Percentiles rank a stretch among this genome's conserved stretches.
Evolutionary conservation across 2,888 invertebrate species (phyloP).

Genomic region (Leptinotarsa rubiginosa): DNA sequence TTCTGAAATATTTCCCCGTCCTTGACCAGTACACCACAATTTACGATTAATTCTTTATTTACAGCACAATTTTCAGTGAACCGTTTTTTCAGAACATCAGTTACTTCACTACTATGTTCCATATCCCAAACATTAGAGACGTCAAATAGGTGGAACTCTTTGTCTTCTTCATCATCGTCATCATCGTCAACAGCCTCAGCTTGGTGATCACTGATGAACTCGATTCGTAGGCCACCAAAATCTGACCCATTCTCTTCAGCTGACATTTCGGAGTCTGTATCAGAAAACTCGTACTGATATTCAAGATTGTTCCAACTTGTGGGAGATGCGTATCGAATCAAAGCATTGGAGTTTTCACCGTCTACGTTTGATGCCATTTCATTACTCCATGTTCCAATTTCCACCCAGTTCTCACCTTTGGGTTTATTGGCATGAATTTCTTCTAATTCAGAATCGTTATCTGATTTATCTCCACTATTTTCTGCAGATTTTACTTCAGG

Average conservation of each 20-base stretch:
- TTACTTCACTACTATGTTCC: conserved; percentile 59
- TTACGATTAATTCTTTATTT: conserved; percentile 61
- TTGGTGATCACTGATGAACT: conserved; percentile 86
- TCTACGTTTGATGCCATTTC: conserved; percentile 79
- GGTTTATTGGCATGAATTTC: conserved; percentile 58
- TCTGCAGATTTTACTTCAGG: conserved; percentile 51
- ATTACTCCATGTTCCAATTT: conserved; percentile 93
- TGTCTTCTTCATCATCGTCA: conserved; percentile 62
- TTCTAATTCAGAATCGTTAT: conserved; percentile 42
- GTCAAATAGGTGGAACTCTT: conserved; percentile 57
- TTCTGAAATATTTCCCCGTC: conserved; percentile 51
- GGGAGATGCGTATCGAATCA: conserved; percentile 71
- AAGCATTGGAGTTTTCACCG: conserved; percentile 65
- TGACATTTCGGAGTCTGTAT: conserved; percentile 66
- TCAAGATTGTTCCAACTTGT: conserved; percentile 65
- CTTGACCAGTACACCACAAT: conserved; percentile 60
- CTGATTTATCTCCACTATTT: conserved; percentile 55
- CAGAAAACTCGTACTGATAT: conserved; percentile 67
- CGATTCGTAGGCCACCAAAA: conserved; percentile 77
- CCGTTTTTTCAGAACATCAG: conserved; percentile 67
- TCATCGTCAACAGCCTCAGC: conserved; percentile 83
- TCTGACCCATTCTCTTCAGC: conserved; percentile 61
- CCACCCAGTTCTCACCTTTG: conserved; percentile 73
- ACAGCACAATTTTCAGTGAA: conserved; percentile 63
- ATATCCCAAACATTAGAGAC: conserved; percentile 61